Conservation (phyloP, 2,113 vertebrate species). For the Oreochromis niloticus region DNA sequence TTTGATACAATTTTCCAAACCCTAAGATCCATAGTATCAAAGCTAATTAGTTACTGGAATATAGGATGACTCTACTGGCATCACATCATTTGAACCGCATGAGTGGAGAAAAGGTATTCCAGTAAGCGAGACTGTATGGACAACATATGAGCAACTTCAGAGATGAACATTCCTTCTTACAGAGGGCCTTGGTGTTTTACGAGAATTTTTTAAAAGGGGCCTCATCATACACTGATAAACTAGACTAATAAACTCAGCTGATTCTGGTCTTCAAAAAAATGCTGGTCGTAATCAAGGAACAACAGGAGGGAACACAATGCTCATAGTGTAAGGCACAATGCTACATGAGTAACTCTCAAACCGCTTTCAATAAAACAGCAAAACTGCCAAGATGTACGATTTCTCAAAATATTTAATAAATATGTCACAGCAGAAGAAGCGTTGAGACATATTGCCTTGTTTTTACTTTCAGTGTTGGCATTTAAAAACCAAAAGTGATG, state of each 20-base stretch:
- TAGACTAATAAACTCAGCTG: constrained; percentile 45
- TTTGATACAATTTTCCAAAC: neutral
- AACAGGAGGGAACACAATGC: neutral
- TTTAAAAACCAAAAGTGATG: neutral
- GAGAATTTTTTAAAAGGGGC: constrained; percentile 61
- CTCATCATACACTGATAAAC: constrained; percentile 58
- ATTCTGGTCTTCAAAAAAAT: constrained; percentile 44
- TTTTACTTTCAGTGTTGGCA: neutral
- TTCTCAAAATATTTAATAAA: neutral
- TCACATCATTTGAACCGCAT: constrained; percentile 56
- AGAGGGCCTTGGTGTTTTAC: constrained; percentile 53
- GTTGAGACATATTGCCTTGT: neutral
- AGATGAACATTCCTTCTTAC: constrained; percentile 46
- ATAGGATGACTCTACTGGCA: constrained; percentile 32
- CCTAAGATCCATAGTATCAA: constrained; percentile 36
- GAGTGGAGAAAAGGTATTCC: constrained; percentile 42
- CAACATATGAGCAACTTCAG: constrained; percentile 55
- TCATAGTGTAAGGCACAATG: neutral
- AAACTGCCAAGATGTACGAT: neutral
- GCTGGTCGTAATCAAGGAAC: constrained; percentile 7
- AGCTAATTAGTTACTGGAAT: constrained; percentile 52
- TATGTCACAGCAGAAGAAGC: neutral
- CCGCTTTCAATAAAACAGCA: neutral
- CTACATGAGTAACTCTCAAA: neutral
- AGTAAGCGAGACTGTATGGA: constrained; percentile 62